Evolutionary conservation across 1,140 invertebrate species (phyloP).

Genomic region (Alviniconcha marisindica): DNA sequence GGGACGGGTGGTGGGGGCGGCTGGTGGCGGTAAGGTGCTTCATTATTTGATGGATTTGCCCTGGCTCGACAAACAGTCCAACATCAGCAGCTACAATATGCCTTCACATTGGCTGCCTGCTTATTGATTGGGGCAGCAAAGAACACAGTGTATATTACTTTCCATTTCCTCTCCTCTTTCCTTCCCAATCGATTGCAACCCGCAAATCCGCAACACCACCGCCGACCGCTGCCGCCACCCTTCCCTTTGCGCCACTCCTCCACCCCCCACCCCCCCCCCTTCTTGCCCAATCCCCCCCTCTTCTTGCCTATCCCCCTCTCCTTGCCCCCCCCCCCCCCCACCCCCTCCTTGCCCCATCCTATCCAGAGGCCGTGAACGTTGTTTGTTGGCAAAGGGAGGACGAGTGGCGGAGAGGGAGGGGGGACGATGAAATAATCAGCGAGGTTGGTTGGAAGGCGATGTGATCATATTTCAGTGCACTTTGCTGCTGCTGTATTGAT

Average conservation of each 20-base stretch:
- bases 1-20: too few relatives aligned
- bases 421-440: neutral
- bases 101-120: neutral
- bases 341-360: too few relatives aligned
- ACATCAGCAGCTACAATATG: constrained; percentile 1
- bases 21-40: neutral
- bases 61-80: neutral
- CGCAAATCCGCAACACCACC: neutral
- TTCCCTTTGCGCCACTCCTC: too few relatives aligned
- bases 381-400: neutral
- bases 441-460: neutral
- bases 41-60: constrained; percentile 12
- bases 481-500: neutral
- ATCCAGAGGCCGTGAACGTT: too few relatives aligned
- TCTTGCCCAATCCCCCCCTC: neutral
- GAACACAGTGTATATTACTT: neutral
- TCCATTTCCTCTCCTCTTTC: neutral
- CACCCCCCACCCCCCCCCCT: neutral
- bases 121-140: neutral
- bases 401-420: neutral
- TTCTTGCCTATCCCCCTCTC: too few relatives aligned
- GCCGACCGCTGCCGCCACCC: too few relatives aligned
- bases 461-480: constrained; percentile 23
- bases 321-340: too few relatives aligned
- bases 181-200: neutral